Base-by-base conservation (phyloP, 2,888 invertebrate species). In the Dasysyrphus tricinctus region DNA sequence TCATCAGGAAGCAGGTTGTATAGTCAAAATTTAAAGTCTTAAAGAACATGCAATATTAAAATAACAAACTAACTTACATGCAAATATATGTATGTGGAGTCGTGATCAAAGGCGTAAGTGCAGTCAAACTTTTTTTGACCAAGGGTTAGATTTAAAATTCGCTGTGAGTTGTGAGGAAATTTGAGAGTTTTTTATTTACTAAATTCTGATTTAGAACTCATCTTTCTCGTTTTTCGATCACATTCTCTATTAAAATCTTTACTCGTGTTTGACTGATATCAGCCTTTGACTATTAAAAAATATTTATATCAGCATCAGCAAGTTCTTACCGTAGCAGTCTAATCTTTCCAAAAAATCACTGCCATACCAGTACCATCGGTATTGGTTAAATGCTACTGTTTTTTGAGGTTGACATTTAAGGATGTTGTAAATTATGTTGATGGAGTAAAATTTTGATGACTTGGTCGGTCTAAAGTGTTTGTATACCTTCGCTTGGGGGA, bases 391-490 rank as follows among this genome's bases (percentile, higher is more conserved):
- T 29, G 51, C 29, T 54, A 51, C 51, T 54, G 14, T 54, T 54
- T 54, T 54, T 54, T 51, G 56, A 11, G 56, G 56, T 34, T 57
- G 56, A 57, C 56, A 57, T 57, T 57, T 16, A n/a, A 57, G 34
- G 56, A 34, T 32, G 34, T 34, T 57, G 42, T 32, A 78, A 70
- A 51, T 77, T 61, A 77, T 78, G 59, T 78, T 78, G 70, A 78
- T 78, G 69, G 51, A 39, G 47, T 78, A 70, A 78, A 51, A 69
- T 69, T 69, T 78, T 61, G 77, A 69, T 77, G 77, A 67, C 51
- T 56, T 75, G 65, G 42, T 42, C 29, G 65, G 42, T 42, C 29
- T 67, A 47, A 51, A 51, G 51, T 14, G 51, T 29, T 2, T 54
- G 12, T 29, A 32, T 5, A 7, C 7, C 29, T 70, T 39, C 59